Conservation (phyloP, 2,888 invertebrate species). For the Zaprionus lineosus region DNA sequence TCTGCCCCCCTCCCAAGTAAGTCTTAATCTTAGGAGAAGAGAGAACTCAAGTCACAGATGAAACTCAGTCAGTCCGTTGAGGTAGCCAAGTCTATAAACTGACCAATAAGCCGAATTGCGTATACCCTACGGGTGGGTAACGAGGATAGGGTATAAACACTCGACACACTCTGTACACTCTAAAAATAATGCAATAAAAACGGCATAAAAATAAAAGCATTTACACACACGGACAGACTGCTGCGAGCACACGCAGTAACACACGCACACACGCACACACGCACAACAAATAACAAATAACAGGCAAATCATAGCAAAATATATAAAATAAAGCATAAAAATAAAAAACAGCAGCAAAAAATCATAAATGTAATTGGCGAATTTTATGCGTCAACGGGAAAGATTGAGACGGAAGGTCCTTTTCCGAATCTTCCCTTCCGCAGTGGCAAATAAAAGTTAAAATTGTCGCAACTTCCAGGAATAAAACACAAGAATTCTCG, state of each 20-base stretch:
- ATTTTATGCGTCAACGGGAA: conserved; percentile 61
- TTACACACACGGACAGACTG: too few relatives aligned
- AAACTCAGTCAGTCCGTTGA: background rate
- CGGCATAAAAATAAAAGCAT: conserved; percentile 66
- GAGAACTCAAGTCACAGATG: background rate
- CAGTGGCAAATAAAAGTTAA: conserved; percentile 68
- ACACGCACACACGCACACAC: conserved; percentile 18
- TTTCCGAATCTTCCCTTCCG: background rate
- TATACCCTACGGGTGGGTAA: too few relatives aligned
- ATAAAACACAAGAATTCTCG: conserved; percentile 57
- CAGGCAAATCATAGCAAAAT: conserved; percentile 44
- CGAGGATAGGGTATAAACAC: background rate
- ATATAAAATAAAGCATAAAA: conserved; percentile 15
- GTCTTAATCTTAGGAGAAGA: too few relatives aligned
- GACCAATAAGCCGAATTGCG: background rate
- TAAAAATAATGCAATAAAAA: conserved; percentile 76
- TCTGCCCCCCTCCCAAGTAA: too few relatives aligned
- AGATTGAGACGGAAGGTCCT: conserved; percentile 27
- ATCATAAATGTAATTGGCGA: conserved; percentile 77
- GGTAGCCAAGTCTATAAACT: background rate
- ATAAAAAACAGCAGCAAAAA: conserved; percentile 59
- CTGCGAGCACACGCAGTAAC: too few relatives aligned
- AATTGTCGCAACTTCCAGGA: conserved; percentile 75
- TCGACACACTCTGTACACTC: conserved; percentile 44
- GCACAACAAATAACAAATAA: conserved; percentile 43